Conservation (phyloP, 2,113 vertebrate species). For the Propithecus coquereli region DNA sequence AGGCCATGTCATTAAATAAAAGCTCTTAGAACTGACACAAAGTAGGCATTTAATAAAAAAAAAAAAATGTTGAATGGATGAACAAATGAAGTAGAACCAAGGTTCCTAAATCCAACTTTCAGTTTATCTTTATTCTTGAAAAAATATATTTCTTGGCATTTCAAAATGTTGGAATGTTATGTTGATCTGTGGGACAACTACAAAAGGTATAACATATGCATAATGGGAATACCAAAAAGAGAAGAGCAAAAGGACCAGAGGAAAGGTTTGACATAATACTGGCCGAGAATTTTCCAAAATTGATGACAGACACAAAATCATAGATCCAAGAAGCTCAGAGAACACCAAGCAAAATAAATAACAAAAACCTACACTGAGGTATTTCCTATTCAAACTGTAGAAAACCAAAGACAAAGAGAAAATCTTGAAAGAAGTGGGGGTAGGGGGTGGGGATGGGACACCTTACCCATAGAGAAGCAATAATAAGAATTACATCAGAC, state of each 20-base stretch:
- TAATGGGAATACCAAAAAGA: not conserved
- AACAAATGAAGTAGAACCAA: not conserved
- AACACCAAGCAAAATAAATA: not conserved
- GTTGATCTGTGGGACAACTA: not conserved
- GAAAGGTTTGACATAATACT: not conserved
- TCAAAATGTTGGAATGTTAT: not conserved
- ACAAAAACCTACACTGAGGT: not conserved
- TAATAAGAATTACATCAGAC: not conserved
- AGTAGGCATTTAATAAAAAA: not conserved
- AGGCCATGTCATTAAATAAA: not conserved
- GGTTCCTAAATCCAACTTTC: not conserved
- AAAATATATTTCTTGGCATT: not conserved
- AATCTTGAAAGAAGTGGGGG: not conserved
- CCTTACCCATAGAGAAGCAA: not conserved
- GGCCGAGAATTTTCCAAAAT: not conserved
- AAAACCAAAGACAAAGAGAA: not conserved
- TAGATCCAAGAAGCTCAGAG: not conserved
- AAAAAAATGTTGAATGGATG: not conserved
- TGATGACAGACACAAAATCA: not conserved
- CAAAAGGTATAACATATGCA: not conserved
- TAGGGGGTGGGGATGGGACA: not conserved
- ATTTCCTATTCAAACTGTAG: not conserved
- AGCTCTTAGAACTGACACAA: not conserved
- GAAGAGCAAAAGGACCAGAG: not conserved
- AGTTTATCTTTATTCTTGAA: not conserved